A percentile compares a stretch with the other conserved stretches of the same genome.
These are phyloP conservation scores for Enteromius paludinosus DNA, from an alignment of 2,797 vertebrate genomes.

Conservation along the genomic window DNA sequence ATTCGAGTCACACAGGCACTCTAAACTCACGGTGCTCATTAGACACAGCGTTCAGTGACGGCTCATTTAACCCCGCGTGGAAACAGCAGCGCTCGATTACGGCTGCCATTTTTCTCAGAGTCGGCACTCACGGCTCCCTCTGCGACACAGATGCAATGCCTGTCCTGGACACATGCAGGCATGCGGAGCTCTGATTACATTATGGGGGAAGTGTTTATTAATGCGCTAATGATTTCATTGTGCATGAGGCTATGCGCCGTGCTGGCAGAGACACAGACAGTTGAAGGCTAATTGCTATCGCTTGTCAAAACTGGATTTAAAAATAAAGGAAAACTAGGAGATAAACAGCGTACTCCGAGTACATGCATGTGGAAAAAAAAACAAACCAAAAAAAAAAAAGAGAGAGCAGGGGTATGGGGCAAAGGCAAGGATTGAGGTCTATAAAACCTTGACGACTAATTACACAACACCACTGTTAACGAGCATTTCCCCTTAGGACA, in stretches of 20 bases:
- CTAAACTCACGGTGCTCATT: slow-evolving; percentile 35
- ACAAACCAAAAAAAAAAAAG: no score
- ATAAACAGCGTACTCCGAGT: background rate
- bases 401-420: slow-evolving; percentile 19
- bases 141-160: slow-evolving; percentile 15
- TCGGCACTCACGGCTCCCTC: slow-evolving; percentile 27
- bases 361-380: background rate
- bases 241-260: background rate
- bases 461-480: slow-evolving; percentile 68
- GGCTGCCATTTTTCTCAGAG: slow-evolving; percentile 15
- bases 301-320: background rate
- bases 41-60: slow-evolving; percentile 45
- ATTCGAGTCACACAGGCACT: slow-evolving; percentile 28
- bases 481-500: slow-evolving; percentile 68
- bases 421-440: slow-evolving; percentile 56
- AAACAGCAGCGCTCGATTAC: slow-evolving; percentile 48
- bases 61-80: slow-evolving; percentile 42
- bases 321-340: background rate
- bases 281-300: slow-evolving; percentile 6
- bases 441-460: slow-evolving; percentile 71
- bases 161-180: slow-evolving; percentile 7
- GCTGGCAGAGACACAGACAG: background rate
- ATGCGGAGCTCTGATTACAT: slow-evolving; percentile 33
- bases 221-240: slow-evolving; percentile 33
- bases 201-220: slow-evolving; percentile 34